Evolutionary conservation across 2,888 invertebrate genomes (phyloP).

Genomic region (Eucriotettix oculatus): DNA sequence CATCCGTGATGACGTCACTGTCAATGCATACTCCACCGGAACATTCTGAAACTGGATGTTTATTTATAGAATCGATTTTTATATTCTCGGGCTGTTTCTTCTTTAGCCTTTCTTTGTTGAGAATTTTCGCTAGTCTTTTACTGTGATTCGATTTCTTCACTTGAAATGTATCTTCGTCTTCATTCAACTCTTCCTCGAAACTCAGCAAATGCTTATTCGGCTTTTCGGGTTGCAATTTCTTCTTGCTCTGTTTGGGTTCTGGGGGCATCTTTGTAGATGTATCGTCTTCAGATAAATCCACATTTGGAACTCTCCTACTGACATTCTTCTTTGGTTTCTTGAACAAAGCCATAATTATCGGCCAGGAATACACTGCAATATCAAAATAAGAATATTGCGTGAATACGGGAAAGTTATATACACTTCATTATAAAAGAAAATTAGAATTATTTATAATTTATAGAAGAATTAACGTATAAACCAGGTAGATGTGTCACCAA

Average conservation of each 20-base stretch:
- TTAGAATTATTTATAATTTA: too few relatives aligned
- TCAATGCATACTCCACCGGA: background rate
- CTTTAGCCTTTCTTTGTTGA: constrained; percentile 58
- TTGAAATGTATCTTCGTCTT: constrained; percentile 76
- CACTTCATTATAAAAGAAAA: too few relatives aligned
- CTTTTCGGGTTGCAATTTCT: background rate
- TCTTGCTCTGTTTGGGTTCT: constrained; percentile 11
- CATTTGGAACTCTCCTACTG: constrained; percentile 25
- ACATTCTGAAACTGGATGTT: too few relatives aligned
- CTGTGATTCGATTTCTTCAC: constrained; percentile 91
- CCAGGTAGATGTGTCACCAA: too few relatives aligned
- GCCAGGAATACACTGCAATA: too few relatives aligned
- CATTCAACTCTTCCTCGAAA: constrained; percentile 49
- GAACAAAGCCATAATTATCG: constrained; percentile 37
- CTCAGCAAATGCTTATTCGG: constrained; percentile 39
- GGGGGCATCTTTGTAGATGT: constrained; percentile 12
- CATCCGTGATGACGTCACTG: background rate
- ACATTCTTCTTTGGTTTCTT: constrained; percentile 76
- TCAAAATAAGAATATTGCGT: too few relatives aligned
- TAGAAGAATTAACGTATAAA: too few relatives aligned
- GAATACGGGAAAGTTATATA: too few relatives aligned
- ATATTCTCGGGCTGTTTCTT: constrained; percentile 31
- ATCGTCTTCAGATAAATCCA: constrained; percentile 11
- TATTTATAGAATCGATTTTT: constrained; percentile 5
- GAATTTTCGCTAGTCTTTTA: constrained; percentile 68